Percentiles rank a stretch among this genome's conserved stretches.
Conservation (phyloP, 2,797 vertebrate genomes). For the Lacerta agilis region DNA sequence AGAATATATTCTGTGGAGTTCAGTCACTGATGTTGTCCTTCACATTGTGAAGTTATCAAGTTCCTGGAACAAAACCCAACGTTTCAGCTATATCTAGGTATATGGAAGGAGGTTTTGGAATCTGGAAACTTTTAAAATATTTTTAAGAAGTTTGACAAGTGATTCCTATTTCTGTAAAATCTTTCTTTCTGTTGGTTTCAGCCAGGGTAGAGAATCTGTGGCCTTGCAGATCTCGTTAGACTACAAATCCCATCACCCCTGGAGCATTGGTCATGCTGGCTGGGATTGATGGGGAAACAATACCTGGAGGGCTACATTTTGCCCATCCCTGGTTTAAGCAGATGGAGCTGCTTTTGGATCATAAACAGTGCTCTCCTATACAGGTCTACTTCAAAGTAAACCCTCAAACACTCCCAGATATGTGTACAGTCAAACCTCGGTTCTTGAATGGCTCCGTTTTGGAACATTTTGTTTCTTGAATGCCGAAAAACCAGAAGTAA, state of each 20-base stretch:
- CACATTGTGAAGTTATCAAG: neutral
- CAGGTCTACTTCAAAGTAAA: neutral
- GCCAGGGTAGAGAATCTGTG: neutral
- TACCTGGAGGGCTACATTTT: no score
- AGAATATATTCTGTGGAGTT: neutral
- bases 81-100: neutral
- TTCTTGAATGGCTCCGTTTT: no score
- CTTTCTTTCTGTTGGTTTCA: neutral
- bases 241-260: neutral
- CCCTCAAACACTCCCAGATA: neutral
- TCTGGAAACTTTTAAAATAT: neutral
- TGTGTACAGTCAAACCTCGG: neutral
- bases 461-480: no score
- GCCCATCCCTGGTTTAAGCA: neutral
- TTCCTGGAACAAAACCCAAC: neutral
- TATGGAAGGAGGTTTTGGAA: no score
- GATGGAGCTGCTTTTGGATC: neutral
- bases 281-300: no score
- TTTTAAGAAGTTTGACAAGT: neutral
- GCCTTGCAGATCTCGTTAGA: neutral
- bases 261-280: no score
- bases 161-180: neutral
- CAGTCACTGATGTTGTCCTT: neutral
- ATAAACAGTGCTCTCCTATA: neutral
- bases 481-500: no score